Base-by-base conservation (phyloP, 2,113 vertebrate genomes). In the Phycodurus eques region DNA sequence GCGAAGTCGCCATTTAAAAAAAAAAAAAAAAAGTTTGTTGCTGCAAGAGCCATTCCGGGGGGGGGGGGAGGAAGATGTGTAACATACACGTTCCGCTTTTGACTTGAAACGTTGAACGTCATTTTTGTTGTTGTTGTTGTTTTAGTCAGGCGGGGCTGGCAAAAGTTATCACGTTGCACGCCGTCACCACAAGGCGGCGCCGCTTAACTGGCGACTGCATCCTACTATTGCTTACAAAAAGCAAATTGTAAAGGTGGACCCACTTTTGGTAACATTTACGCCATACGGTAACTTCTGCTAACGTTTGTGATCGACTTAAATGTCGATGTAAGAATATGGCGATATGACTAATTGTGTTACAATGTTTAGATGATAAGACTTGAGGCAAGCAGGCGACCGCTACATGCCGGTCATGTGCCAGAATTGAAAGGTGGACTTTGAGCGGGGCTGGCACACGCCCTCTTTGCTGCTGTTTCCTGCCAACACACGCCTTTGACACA, bases 361-460 rank as follows among this genome's bases (percentile, higher is more conserved):
- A 53, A 49, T 3, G 49, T 53, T 53, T 19, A 53, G 15, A 53
- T 6, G 17, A 17, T 2, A 15, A 39, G 22, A 51, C 33, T 42
- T 3, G 46, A 6, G n/a, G 22, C n/a, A 27, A 57, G 19, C 22
- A 57, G 2, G 35, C 35, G 35, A 39, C 35, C 12, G 14, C 13
- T 33, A 59, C 57, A 59, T 14, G 13, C 56, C 5, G 57, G 27
- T 27, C 57, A 31, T 57, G 5, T 49, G 79, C 3, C 20, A 11
- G 17, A 61, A 20, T 17, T 43, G 62, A 67, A 3, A 17, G 22
- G 80, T 83, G 82, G 78, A 85, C 82, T 91, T 87, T 85, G 88
- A 81, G 73, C 80, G 44, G 76, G 56, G 57, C 46, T 68, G 47
- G 56, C 56, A 33, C 83, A 90, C 91, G 83, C 90, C 90, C 87